Evolutionary conservation across 2,888 invertebrate species (phyloP), one percentile per base, ranked within the genome.

Genomic region (Liopterus haemorrhoidalis): DNA sequence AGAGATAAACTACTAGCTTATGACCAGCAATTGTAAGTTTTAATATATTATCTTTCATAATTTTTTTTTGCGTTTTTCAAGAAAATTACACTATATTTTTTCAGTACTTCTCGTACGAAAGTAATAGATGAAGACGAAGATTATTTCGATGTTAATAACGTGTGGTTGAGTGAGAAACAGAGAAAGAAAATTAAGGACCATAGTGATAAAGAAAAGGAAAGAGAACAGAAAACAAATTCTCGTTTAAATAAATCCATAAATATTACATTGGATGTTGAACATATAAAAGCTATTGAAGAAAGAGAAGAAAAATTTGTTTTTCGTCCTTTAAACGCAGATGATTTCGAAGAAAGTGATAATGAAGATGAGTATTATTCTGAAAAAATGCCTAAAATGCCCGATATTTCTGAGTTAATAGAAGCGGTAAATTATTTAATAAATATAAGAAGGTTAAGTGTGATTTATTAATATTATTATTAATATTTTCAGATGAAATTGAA

Each of bases 81-180:
- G 5, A 9, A 11, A 5, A 28, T 4, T 28, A 4, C n/a, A 11
- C 15, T 11, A 19, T 38, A 14, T 21, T 19, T 31, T 35, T 63
- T 16, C 57, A 85, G 87, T 60, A 80, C 80, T 54, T 74, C 77
- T 25, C 76, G 86, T 43, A 84, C 82, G 2, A 79, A 77, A 60
- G 87, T 93, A 4, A 89, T 87, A 31, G 96, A 97, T 64, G 96
- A 96, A 63, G 92, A 96, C 64, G 80, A 85, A 51, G 96, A 96
- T 66, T 96, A 96, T 67, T 97, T 90, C 65, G 79, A 81, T 59
- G 76, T 82, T 22, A 80, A 79, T 59, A 87, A 86, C 53, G 82
- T 82, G 16, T 96, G 94, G 92, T 70, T 93, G 14, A 80, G 79
- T 25, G 72, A 79, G 5, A 70, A 70, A 5, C 87, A 92, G 63